Evolutionary conservation across 30 jellyfish, hydroid and myxozoan genomes (phyloP), one percentile per base, ranked within the genome.

Genomic region (Haliclystus octoradiatus): DNA sequence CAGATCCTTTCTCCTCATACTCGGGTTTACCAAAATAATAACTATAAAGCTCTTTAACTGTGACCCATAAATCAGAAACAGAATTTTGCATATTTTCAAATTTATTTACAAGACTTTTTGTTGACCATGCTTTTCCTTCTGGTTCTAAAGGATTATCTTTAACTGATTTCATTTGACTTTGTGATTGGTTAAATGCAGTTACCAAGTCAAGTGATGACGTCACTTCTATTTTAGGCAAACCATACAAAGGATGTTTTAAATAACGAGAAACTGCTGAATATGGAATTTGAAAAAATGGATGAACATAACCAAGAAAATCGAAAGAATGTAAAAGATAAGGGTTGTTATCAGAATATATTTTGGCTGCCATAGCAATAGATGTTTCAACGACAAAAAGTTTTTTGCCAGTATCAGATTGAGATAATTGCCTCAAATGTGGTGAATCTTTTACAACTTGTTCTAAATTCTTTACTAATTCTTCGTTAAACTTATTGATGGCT

Each of bases 81-180:
- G 85, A 82, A 15, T 73, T 80, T 67, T 91, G 84, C 19, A 78
- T 78, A 4, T 47, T 71, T 0, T 81, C 80, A 24, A 91, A 34
- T 33, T 78, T 72, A 13, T 91, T 91, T 31, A 91, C 81, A 28
- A 91, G 74, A 63, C 87, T 77, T 70, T 82, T 82, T 34, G 72
- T 83, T 7, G 99, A 91, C 99, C 94, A 91, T 13, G 93, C 95
- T 72, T 74, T 82, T 26, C 95, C 99, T 35, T 80, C 77, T 12
- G 94, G 95, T 9, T 80, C 95, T 24, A 83, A 78, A 26, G 52
- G 70, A 28, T 82, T 88, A 51, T 70, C 92, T 1, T 62, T 52
- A 23, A 32, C 88, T 1, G 63, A 47, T 50, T 28, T 75, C 31
- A 12, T 33, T 22, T n/a, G 82, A 22, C 60, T 69, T 50, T 31